These are phyloP conservation scores for Drosophila auraria DNA, from an alignment of 1,140 invertebrate species.

Conservation along the genomic window DNA sequence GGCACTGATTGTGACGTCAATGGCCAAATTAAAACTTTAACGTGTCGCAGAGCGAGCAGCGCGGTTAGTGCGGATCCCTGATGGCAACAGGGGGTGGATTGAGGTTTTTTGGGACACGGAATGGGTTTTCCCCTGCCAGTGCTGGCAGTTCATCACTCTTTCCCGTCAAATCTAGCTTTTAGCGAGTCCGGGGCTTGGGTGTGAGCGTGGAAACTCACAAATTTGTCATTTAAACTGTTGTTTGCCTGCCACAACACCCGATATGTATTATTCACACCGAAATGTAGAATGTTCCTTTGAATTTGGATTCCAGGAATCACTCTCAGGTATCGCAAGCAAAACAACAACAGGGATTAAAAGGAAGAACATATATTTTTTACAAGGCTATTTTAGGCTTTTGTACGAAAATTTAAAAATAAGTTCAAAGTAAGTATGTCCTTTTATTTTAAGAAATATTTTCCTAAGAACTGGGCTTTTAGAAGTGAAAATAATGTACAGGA, in stretches of 20 bases:
- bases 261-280: slow-evolving; percentile 2
- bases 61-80: slow-evolving; percentile 22
- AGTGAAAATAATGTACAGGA: no score
- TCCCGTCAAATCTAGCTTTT: slow-evolving; percentile 7
- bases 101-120: slow-evolving; percentile 1
- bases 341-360: not conserved
- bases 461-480: no score
- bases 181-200: no score
- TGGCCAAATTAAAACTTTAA: slow-evolving; percentile 78
- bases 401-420: no score
- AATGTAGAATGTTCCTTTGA: not conserved
- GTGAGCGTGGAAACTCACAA: no score
- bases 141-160: slow-evolving; percentile 26
- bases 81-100: slow-evolving; percentile 3
- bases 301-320: not conserved
- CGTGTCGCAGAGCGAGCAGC: slow-evolving; percentile 60
- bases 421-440: no score
- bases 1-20: slow-evolving; percentile 77
- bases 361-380: not conserved
- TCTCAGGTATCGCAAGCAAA: not conserved
- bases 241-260: not conserved
- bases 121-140: slow-evolving; percentile 18
- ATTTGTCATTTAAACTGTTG: slow-evolving; percentile 2
- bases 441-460: no score
- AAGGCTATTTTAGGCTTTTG: no score